Conservation (phyloP, 2,888 invertebrate species). For the Cataglyphis livida region DNA sequence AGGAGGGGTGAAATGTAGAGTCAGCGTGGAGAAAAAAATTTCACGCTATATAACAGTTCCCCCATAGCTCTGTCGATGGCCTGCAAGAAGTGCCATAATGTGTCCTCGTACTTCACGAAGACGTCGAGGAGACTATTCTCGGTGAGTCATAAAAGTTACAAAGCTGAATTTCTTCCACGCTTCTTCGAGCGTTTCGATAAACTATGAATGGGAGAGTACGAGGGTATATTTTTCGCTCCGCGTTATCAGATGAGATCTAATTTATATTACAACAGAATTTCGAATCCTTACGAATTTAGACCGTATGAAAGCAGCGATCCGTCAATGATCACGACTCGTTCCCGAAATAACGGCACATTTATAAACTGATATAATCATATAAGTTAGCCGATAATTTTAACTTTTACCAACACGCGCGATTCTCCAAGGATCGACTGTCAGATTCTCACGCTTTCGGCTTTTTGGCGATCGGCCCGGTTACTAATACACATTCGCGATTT, state of each 20-base stretch:
- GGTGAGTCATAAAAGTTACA: slow-evolving; percentile 62
- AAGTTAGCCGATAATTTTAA: slow-evolving; percentile 18
- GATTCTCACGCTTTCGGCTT: slow-evolving; percentile 45
- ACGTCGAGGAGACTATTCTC: slow-evolving; percentile 63
- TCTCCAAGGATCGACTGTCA: slow-evolving; percentile 2
- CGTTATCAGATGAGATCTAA: neutral
- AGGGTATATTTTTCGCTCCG: neutral
- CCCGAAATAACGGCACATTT: neutral
- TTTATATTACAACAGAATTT: neutral
- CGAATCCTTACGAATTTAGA: neutral
- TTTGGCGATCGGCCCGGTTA: slow-evolving; percentile 68
- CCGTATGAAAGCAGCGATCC: neutral
- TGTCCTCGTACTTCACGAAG: slow-evolving; percentile 57
- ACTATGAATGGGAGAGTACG: neutral
- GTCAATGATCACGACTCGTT: neutral
- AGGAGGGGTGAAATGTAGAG: slow-evolving; percentile 5
- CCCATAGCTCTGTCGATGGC: slow-evolving; percentile 57
- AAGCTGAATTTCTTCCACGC: slow-evolving; percentile 6
- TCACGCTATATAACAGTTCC: slow-evolving; percentile 1
- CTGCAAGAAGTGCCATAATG: slow-evolving; percentile 54
- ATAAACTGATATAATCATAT: neutral
- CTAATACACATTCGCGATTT: slow-evolving; percentile 63
- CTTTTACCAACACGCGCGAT: neutral
- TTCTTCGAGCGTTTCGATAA: neutral
- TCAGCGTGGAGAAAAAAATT: slow-evolving; percentile 34